Conservation (phyloP, 2,113 vertebrate species). For the Lycocorax pyrrhopterus region DNA sequence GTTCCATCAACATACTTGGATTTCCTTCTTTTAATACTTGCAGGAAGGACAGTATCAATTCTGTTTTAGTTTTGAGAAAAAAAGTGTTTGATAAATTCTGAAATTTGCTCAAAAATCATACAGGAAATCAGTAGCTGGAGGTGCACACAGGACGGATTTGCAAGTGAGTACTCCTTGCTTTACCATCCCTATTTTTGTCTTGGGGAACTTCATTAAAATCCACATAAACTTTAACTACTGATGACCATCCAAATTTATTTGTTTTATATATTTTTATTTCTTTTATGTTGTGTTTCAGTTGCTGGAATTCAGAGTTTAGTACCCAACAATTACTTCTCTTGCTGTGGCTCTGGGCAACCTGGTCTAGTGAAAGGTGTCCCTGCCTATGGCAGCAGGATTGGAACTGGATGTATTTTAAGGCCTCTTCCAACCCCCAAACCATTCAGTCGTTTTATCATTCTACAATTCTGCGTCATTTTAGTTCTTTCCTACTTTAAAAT, state of each 20-base stretch:
- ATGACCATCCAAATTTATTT: background rate
- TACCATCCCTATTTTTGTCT: background rate
- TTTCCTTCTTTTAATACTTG: background rate
- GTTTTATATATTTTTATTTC: background rate
- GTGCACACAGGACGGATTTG: background rate
- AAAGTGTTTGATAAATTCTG: background rate
- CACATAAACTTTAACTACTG: background rate
- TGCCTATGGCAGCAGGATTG: background rate
- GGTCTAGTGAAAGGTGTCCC: background rate
- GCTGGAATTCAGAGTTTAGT: background rate
- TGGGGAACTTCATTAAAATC: background rate
- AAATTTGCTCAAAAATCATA: background rate
- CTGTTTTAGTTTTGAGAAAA: background rate
- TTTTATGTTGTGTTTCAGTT: background rate
- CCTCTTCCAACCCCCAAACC: background rate
- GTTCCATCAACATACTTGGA: background rate
- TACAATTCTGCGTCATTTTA: background rate
- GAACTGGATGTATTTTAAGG: background rate
- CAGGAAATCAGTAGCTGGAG: background rate
- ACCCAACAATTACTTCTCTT: background rate
- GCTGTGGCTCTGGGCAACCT: background rate
- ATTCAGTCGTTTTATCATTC: background rate
- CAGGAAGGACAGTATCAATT: background rate
- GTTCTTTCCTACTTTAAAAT: background rate
- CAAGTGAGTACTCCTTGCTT: background rate